phyloP scores from a whole-genome alignment of 2,797 vertebrate species.

The Bovichtus variegatus region DNA sequence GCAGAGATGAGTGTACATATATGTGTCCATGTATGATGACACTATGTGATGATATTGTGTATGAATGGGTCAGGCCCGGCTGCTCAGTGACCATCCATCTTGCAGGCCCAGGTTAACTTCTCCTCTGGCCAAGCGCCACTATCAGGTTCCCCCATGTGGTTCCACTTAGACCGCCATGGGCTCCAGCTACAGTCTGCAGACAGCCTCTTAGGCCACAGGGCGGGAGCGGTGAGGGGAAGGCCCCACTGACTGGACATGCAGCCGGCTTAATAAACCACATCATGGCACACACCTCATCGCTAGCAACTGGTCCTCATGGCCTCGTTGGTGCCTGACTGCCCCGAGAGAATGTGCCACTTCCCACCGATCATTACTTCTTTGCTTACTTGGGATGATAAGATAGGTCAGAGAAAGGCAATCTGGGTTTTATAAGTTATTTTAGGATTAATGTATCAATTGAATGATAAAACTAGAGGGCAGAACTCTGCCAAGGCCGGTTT shows the following conservation, averaged over 20 bases:
- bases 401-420: not conserved
- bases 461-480: no score
- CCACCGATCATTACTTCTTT: conserved; percentile 46
- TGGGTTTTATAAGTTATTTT: not conserved
- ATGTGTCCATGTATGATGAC: not conserved
- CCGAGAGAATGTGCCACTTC: conserved; percentile 28
- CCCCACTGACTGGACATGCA: conserved; percentile 51
- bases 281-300: conserved; percentile 60
- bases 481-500: no score
- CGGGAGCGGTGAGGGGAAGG: conserved; percentile 36
- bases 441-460: not conserved
- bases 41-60: conserved; percentile 8
- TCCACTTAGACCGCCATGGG: conserved; percentile 79
- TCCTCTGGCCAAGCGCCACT: conserved; percentile 62
- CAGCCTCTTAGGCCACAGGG: conserved; percentile 63
- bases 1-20: conserved; percentile 2
- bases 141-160: conserved; percentile 84
- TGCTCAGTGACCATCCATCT: conserved; percentile 63
- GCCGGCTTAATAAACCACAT: conserved; percentile 60
- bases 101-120: conserved; percentile 64
- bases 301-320: conserved; percentile 29
- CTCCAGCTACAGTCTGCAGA: conserved; percentile 71
- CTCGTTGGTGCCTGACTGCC: conserved; percentile 27
- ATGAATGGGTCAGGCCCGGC: conserved; percentile 35
- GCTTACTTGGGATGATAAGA: conserved; percentile 19